phyloP scores from a whole-genome alignment of 2,888 invertebrate species.

The Drosophila atroscutellata region DNA sequence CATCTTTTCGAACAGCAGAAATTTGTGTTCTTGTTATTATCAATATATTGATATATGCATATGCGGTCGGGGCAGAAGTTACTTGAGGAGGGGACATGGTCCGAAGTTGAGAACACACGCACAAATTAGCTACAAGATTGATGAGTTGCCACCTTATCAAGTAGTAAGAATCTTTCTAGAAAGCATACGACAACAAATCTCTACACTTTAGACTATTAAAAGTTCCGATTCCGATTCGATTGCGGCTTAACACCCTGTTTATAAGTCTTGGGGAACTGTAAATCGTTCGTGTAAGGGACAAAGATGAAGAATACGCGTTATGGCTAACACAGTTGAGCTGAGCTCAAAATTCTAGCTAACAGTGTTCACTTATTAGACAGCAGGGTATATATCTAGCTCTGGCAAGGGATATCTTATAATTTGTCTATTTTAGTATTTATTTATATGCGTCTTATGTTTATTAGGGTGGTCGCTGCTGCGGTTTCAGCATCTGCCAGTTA shows the following conservation, averaged over 20 bases:
- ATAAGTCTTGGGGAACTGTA: neutral
- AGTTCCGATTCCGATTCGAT: neutral
- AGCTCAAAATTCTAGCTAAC: neutral
- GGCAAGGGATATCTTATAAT: neutral
- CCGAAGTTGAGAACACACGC: neutral
- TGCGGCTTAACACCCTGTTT: no score
- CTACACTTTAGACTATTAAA: neutral
- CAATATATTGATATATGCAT: slow-evolving; percentile 1
- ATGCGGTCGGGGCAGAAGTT: neutral
- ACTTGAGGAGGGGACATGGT: neutral
- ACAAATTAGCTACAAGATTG: neutral
- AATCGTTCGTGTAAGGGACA: neutral
- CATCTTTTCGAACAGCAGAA: slow-evolving; percentile 2
- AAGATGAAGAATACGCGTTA: no score
- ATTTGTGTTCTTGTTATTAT: neutral
- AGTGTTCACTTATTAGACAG: neutral
- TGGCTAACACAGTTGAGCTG: neutral
- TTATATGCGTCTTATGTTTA: neutral
- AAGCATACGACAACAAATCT: neutral
- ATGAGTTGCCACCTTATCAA: neutral
- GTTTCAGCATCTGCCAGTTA: neutral
- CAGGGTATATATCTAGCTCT: neutral
- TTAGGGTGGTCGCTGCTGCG: no score
- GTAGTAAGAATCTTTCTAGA: neutral
- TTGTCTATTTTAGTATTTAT: neutral